Base-by-base conservation (phyloP, 2,888 invertebrate species). In the Unio delphinus region DNA sequence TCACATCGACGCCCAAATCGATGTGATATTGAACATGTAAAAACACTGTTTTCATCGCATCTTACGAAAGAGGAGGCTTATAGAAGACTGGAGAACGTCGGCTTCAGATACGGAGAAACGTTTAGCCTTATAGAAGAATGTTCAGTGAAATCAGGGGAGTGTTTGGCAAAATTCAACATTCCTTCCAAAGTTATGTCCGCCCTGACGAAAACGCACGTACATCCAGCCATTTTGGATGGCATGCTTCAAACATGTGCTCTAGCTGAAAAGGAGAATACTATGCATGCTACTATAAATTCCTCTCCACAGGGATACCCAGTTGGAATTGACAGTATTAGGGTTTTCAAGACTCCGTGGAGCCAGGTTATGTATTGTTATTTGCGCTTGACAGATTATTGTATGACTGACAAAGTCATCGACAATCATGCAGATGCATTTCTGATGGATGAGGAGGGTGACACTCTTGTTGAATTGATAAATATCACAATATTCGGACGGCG, bases 171-270 rank as follows among this genome's bases (percentile, higher is more conserved):
- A 45, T 45, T 45, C 45, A 45, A 45, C 1, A 45, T 45, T 45
- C 45, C 45, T 45, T 45, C 45, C 45, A 45, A 20, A 7, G 60
- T 69, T 6, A n/a, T 54, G 17, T 8, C 55, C 18, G 45, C 55
- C 15, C 15, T 64, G 7, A 11, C 6, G 34, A 23, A 54, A 45
- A 54, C 59, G n/a, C 28, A 54, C 34, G 7, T 69, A 8, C 69
- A 69, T 64, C 64, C 69, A 1, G 64, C 64, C n/a, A 34, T 69
- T n/a, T 55, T 69, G 23, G 69, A 69, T 56, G 60, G 61, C 11
- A 55, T 61, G 30, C 54, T 69, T 5, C 69, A 69, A 34, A 45
- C 60, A 45, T 11, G 45, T 30, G 26, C 60, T 18, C 60, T 56
- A 55, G 26, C n/a, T 34, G 23, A 23, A n/a, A 34, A 34, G 8